Base-by-base conservation (phyloP, 2,888 invertebrate species). In the Chesias legatella region DNA sequence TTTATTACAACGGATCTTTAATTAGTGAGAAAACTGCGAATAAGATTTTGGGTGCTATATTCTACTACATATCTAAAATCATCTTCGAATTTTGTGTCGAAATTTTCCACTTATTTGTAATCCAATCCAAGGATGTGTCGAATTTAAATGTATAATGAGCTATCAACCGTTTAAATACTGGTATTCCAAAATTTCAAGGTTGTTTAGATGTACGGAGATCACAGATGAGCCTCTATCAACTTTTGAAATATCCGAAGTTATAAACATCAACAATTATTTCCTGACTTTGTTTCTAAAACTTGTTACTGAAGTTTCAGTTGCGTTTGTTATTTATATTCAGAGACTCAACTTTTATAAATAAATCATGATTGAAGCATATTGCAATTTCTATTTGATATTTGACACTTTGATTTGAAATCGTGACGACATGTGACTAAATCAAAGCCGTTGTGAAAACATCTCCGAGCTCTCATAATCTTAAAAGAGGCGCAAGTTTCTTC, bases 91-190 rank as follows among this genome's bases (percentile, higher is more conserved):
- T 20, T 9, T 13, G 22, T 17, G 9, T 25, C 10, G 4, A 21
- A 11, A 31, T 26, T 27, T 37, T 31, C 27, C 32, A 33, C 26
- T 21, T 25, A 61, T 67, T 62, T 53, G 40, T 49, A 67, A 69
- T 62, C 60, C 49, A 67, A 69, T 62, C 60, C 73, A 72, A 73
- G 67, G 67, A 66, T 63, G 45, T 24, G 48, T 33, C 23, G 21
- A 49, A 52, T 61, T 65, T 55, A 56, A 58, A 67, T 63, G 62
- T 63, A 59, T 66, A 69, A 71, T 72, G 56, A 67, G 58, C 41
- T 53, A 50, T 45, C 48, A 37, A 51, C 50, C 47, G 48, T 45
- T 21, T 26, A 23, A 29, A 45, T 37, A 45, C 33, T 26, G 37
- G 33, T 42, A 45, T 44, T 40, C 40, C n/a, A 39, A 36, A 39